These are phyloP conservation scores for Zosterops pallidus DNA, from an alignment of 2,113 vertebrate genomes.

Conservation along the genomic window DNA sequence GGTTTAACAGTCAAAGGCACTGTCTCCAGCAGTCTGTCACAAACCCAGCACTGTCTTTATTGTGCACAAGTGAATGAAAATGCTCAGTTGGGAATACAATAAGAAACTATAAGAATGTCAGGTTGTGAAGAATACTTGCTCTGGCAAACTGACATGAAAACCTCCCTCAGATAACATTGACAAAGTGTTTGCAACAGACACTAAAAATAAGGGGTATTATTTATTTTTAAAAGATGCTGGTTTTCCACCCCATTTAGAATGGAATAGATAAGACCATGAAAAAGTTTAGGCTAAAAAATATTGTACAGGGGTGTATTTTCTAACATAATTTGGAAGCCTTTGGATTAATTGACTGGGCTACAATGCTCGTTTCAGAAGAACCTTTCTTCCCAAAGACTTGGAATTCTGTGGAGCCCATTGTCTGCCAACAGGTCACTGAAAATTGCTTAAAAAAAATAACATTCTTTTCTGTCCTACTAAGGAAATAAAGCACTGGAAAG, in stretches of 20 bases:
- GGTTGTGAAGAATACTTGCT: not conserved
- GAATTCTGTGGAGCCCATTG: not conserved
- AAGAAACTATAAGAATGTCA: not conserved
- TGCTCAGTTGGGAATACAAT: not conserved
- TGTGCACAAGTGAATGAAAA: not conserved
- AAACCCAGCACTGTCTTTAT: not conserved
- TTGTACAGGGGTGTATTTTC: not conserved
- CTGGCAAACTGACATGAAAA: not conserved
- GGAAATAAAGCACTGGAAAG: not conserved
- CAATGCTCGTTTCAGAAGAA: not conserved
- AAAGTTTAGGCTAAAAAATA: not conserved
- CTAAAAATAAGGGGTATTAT: not conserved
- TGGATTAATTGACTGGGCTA: not conserved
- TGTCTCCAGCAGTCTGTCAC: not conserved
- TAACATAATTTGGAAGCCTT: not conserved
- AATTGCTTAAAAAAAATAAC: not conserved
- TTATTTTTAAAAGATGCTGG: not conserved
- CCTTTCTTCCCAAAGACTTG: not conserved
- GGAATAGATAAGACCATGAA: not conserved
- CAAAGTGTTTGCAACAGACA: not conserved
- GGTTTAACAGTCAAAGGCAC: not conserved
- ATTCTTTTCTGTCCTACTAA: not conserved
- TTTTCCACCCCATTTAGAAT: not conserved
- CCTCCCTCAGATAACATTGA: not conserved
- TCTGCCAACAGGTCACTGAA: not conserved